Base-by-base conservation (phyloP, 2,113 vertebrate genomes). In the Chionodraco myersi region DNA sequence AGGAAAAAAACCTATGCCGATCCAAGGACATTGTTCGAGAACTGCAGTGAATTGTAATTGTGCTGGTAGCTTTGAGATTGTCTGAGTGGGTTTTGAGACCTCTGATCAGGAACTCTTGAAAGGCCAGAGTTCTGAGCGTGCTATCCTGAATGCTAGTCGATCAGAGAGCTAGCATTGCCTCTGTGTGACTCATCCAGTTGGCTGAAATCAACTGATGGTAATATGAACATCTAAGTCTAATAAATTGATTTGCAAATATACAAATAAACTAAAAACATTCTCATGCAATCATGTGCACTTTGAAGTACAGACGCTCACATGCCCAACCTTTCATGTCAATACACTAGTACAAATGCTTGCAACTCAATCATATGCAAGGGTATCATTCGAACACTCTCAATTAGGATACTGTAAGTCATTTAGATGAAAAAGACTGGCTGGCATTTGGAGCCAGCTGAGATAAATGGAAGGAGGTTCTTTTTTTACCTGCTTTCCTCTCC, bases 401-500 rank as follows among this genome's bases (percentile, higher is more conserved):
- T 63, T 47, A 62, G 21, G 26, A 65, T 60, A n/a, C n/a, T n/a
- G n/a, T n/a, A 57, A 71, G 69, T 41, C 66, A 75, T 81, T 72
- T 45, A 61, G 45, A 54, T 77, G 65, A 80, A 82, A 74, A 73
- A 51, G 45, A 74, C 4, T 57, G 12, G 1, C 54, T 71, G 69
- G 30, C 23, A 18, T 86, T 80, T 82, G 34, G 62, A 82, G 68
- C 48, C 14, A 65, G n/a, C 57, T 44, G 23, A 75, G 68, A 82
- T 82, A 45, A 86, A 86, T 83, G 30, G 34, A 30, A 30, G 67
- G 23, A 72, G 30, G 30, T 30, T 30, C 30, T 67, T 71, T 63
- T 68, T 57, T 7, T 93, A 98, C 97, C 97, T 97, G 95, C 85
- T 94, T 97, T 62, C 97, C 97, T 90, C 93, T 92, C 61, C 94